Conservation (phyloP, 2,797 vertebrate genomes). For the Tragelaphus eurycerus region DNA sequence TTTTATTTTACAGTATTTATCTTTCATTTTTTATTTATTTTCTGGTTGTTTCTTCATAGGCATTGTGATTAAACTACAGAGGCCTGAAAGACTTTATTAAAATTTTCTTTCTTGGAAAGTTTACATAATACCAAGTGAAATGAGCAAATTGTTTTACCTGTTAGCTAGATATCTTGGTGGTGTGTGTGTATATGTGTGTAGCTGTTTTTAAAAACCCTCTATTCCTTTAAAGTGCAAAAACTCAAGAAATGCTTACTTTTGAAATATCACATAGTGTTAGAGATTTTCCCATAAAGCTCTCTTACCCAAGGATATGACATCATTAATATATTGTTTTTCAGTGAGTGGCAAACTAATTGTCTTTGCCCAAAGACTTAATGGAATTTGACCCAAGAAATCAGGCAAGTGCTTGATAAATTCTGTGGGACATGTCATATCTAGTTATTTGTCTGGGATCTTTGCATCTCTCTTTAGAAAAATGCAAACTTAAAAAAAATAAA, state of each 20-base stretch:
- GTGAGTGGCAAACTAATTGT: background rate
- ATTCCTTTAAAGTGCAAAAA: background rate
- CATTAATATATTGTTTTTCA: background rate
- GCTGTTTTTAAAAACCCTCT: background rate
- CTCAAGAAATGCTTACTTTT: background rate
- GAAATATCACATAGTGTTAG: background rate
- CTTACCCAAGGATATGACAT: background rate
- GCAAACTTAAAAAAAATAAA: background rate
- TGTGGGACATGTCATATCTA: background rate
- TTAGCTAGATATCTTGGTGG: background rate
- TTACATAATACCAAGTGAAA: background rate
- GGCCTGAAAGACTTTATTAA: background rate
- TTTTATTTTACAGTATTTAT: background rate
- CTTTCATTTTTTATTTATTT: background rate
- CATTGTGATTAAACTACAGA: background rate
- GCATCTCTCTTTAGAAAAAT: slow-evolving; percentile 14
- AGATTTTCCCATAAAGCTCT: background rate
- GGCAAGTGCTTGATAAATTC: background rate
- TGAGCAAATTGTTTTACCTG: slow-evolving; percentile 35
- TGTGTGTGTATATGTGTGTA: background rate
- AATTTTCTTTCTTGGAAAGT: slow-evolving; percentile 9
- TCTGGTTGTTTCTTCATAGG: background rate
- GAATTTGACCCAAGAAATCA: background rate
- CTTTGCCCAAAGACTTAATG: background rate
- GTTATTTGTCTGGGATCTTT: background rate